Conservation (phyloP, 2,797 vertebrate genomes). For the Poecilia wingei region DNA sequence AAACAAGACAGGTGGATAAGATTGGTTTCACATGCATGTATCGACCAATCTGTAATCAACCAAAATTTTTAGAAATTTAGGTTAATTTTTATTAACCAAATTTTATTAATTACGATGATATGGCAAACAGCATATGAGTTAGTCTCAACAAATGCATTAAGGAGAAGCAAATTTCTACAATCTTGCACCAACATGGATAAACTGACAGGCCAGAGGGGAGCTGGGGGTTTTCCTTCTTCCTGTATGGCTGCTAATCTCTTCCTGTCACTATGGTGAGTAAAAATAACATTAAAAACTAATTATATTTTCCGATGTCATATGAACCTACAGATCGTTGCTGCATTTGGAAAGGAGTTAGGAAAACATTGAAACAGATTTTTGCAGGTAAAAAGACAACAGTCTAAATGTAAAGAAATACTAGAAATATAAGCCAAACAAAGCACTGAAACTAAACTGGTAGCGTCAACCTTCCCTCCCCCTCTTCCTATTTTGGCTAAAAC, state of each 20-base stretch:
- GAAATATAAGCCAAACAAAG: constrained; percentile 37
- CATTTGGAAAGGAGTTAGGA: neutral
- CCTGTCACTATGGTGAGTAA: constrained; percentile 42
- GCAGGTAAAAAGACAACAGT: neutral
- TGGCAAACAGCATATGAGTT: constrained; percentile 11
- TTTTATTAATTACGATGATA: neutral
- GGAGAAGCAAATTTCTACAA: constrained; percentile 40
- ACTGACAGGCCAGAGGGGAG: constrained; percentile 34
- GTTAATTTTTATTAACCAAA: too few relatives aligned
- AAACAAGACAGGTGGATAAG: too few relatives aligned
- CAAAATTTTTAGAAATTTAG: too few relatives aligned
- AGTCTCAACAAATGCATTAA: constrained; percentile 39
- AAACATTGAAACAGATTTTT: constrained; percentile 8
- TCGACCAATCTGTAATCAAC: too few relatives aligned
- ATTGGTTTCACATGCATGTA: too few relatives aligned
- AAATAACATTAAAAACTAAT: constrained; percentile 35
- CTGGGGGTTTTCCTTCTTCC: constrained; percentile 42
- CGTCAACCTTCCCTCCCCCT: neutral
- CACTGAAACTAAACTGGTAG: constrained; percentile 15
- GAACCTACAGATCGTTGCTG: constrained; percentile 17
- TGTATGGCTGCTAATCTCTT: constrained; percentile 62
- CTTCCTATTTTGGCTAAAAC: constrained; percentile 20
- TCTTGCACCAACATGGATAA: constrained; percentile 26
- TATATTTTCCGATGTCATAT: constrained; percentile 27
- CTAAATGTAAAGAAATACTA: constrained; percentile 26